Evolutionary conservation across 2,113 vertebrate species (phyloP).

Genomic region (Reinhardtius hippoglossoides): DNA sequence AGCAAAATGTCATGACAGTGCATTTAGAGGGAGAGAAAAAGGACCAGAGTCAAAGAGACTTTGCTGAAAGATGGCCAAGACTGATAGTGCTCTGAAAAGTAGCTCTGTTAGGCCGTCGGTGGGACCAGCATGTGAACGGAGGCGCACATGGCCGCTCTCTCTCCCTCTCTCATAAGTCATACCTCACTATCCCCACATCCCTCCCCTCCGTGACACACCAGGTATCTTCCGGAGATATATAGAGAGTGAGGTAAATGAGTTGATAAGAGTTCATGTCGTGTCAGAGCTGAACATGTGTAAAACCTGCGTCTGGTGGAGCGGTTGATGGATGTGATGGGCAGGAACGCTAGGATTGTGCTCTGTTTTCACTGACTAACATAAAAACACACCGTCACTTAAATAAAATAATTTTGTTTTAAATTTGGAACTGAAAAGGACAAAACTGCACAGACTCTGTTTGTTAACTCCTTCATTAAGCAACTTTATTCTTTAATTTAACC

Average conservation of each 20-base stretch:
- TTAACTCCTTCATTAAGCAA: not conserved
- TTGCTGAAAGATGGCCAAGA: constrained; percentile 75
- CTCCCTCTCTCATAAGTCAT: constrained; percentile 34
- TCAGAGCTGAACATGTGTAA: constrained; percentile 70
- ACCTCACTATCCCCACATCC: constrained; percentile 13
- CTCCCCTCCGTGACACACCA: constrained; percentile 47
- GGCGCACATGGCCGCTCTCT: constrained; percentile 34
- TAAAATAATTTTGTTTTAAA: not conserved
- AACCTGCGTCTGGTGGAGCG: constrained; percentile 31
- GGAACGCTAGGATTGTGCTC: constrained; percentile 4
- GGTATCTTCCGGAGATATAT: constrained; percentile 57
- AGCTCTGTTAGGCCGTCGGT: constrained; percentile 60
- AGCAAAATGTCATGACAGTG: constrained; percentile 71
- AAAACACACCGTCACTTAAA: not conserved
- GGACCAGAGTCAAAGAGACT: constrained; percentile 12
- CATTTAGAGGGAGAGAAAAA: constrained; percentile 48
- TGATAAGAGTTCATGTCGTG: constrained; percentile 69
- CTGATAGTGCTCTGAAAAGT: constrained; percentile 73
- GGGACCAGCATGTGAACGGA: constrained; percentile 62
- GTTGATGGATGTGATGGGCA: constrained; percentile 61
- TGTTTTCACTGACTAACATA: constrained; percentile 1
- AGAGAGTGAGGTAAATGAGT: constrained; percentile 55
- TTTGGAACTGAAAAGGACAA: not conserved
- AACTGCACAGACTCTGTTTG: not conserved
- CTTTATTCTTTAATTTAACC: not conserved